Evolutionary conservation across 2,888 invertebrate genomes (phyloP), one percentile per base, ranked within the genome.

Genomic region (Lycia hirtaria): DNA sequence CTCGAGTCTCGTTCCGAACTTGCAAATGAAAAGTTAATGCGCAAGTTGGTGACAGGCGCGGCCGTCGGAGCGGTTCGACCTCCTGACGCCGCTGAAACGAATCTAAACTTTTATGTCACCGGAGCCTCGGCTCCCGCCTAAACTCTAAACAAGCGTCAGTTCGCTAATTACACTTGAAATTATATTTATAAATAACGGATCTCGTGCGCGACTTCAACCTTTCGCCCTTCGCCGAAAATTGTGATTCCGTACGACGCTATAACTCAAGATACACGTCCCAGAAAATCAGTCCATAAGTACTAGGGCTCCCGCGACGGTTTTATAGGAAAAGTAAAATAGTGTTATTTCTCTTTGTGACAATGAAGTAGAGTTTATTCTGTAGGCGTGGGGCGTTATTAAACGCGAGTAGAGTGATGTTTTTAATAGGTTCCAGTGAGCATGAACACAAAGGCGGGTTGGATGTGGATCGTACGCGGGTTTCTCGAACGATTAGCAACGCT

Each of bases 11-110:
- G 76, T 72, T 75, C 73, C 68, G 75, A 87, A 87, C 83, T 87
- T 86, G 81, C 81, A 87, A 87, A 88, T 88, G 87, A 86, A 88
- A 88, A 87, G 87, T 87, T 87, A 87, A 88, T 82, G 85, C 78
- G 72, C 76, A 86, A 87, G 77, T 87, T 86, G 67, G 68, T 81
- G 86, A 85, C 85, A 83, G 83, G 76, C 77, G 78, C 80, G 80
- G 79, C 67, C 73, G 72, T 65, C 71, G 76, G 76, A 76, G 72
- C 70, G 68, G 69, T 73, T 75, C 79, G 78, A 76, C 79, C 80
- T 80, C 67, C 76, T 78, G 73, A 73, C 77, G 71, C 71, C 67
- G 76, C 75, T 72, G 67, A 72, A 80, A 85, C 81, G 76, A 83
- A 83, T 82, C 77, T 74, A 72, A 83, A 86, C 83, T 84, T 87